Evolutionary conservation across 2,888 invertebrate species (phyloP).

Genomic region (Dynastes hyllus): DNA sequence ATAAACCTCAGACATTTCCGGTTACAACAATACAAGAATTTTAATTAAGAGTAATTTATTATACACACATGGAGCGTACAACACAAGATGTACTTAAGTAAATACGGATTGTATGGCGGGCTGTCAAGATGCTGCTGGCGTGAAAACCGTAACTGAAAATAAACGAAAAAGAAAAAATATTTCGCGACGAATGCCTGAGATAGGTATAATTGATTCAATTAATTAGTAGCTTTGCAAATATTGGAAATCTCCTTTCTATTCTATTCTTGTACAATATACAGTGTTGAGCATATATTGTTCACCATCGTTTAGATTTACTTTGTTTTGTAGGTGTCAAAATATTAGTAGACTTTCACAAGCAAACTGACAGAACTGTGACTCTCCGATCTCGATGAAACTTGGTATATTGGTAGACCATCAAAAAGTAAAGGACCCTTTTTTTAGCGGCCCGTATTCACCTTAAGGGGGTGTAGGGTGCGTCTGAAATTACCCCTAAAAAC

Average conservation of each 20-base stretch:
- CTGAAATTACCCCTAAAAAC: no score
- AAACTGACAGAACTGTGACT: no score
- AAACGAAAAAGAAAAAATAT: neutral
- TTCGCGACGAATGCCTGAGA: slow-evolving; percentile 10
- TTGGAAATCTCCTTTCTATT: neutral
- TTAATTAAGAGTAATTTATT: slow-evolving; percentile 29
- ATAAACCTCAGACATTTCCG: slow-evolving; percentile 28
- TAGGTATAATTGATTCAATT: slow-evolving; percentile 34
- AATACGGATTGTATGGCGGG: neutral
- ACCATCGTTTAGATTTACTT: neutral
- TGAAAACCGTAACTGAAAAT: neutral
- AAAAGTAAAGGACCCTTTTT: no score
- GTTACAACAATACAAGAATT: slow-evolving; percentile 20
- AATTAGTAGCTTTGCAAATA: slow-evolving; percentile 20
- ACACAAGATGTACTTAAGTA: neutral
- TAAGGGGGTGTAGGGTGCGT: no score
- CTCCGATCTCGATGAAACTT: no score
- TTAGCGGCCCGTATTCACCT: no score
- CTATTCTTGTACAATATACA: neutral
- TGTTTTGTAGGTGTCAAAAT: no score
- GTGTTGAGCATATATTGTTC: neutral
- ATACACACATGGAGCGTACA: neutral
- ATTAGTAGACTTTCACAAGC: no score
- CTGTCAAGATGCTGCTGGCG: neutral
- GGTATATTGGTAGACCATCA: no score